Evolutionary conservation across 2,888 invertebrate genomes (phyloP).

Genomic region (Bruchidius siliquastri): DNA sequence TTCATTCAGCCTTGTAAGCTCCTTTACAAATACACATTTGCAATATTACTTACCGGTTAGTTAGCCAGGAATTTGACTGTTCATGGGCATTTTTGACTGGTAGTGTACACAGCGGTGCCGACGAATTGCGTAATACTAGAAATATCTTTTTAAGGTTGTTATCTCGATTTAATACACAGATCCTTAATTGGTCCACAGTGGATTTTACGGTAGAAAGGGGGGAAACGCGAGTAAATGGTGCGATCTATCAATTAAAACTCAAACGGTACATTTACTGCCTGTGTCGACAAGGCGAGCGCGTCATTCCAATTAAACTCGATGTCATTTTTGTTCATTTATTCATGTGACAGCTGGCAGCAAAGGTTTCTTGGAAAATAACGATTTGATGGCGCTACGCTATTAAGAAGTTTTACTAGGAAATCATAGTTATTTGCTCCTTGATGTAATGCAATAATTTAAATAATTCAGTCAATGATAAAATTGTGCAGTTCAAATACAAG

Average conservation of each 20-base stretch:
- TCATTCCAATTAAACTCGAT: not conserved
- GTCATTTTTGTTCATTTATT: not conserved
- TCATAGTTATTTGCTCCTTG: too few species aligned
- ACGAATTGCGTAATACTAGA: not conserved
- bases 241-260: not conserved
- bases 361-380: not conserved
- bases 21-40: too few species aligned
- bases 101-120: slow-evolving; percentile 5
- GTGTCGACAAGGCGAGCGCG: not conserved
- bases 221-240: not conserved
- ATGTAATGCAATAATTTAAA: too few species aligned
- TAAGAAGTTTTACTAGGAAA: too few species aligned
- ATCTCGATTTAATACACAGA: not conserved
- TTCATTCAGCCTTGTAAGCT: too few species aligned
- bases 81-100: not conserved
- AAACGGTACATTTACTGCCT: not conserved
- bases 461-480: too few species aligned
- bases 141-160: not conserved
- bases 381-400: too few species aligned
- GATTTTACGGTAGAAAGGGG: not conserved
- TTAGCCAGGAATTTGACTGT: too few species aligned
- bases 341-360: not conserved
- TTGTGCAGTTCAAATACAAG: too few species aligned
- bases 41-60: too few species aligned
- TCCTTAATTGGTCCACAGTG: not conserved